A percentile compares a stretch with the other conserved stretches of the same genome.
Conservation (phyloP, 2,113 vertebrate species). For the Malurus alboscapulatus region DNA sequence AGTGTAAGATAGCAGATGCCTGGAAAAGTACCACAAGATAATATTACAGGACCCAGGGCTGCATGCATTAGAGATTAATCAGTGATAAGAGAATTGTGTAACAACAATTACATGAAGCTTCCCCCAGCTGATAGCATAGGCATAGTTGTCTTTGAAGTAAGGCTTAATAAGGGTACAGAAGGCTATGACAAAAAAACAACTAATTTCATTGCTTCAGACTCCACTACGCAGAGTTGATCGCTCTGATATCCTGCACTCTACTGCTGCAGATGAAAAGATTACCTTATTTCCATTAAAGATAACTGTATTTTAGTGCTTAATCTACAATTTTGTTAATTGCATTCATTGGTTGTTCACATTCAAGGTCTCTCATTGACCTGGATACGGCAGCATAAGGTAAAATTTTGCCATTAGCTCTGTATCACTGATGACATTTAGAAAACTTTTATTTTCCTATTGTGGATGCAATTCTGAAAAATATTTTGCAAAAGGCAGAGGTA, state of each 20-base stretch:
- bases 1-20: not conserved
- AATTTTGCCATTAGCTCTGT: not conserved
- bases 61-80: not conserved
- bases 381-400: fast-evolving
- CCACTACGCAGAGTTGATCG: fast-evolving
- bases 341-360: not conserved
- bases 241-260: not conserved
- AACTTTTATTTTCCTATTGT: not conserved
- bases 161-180: not conserved
- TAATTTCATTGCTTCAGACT: not conserved
- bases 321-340: not conserved
- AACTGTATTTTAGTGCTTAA: not conserved
- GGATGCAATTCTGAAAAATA: not conserved
- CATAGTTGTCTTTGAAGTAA: not conserved
- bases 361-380: not conserved
- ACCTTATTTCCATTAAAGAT: not conserved
- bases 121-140: not conserved
- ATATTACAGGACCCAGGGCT: not conserved
- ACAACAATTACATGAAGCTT: not conserved
- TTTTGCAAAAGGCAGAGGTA: not conserved
- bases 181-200: not conserved
- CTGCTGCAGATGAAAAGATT: not conserved
- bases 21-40: not conserved
- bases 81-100: not conserved
- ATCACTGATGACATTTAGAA: fast-evolving